These are phyloP conservation scores for Philypnodon macrostomus DNA, from an alignment of 2,797 vertebrate species.

Conservation along the genomic window DNA sequence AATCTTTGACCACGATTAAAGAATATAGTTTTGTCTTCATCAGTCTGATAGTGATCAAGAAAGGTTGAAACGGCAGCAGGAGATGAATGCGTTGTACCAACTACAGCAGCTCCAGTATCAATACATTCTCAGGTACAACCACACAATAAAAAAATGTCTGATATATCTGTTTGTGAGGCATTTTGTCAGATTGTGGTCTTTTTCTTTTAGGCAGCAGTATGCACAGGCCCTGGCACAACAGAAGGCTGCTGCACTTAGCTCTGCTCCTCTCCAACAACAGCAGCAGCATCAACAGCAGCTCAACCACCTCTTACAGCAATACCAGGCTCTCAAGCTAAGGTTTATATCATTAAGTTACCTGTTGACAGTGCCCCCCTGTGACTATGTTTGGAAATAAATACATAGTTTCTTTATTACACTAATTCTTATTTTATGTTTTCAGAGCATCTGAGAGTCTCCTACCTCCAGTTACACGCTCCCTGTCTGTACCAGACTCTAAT, in stretches of 20 bases:
- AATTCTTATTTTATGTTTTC: conserved; percentile 3
- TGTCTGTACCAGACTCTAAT: conserved; percentile 90
- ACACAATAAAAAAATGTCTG: not conserved
- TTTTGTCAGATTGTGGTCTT: not conserved
- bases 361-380: not conserved
- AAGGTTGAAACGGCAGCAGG: conserved; percentile 91
- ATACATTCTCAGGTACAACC: conserved; percentile 89
- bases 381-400: no score
- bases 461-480: conserved; percentile 89
- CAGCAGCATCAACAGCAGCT: conserved; percentile 96
- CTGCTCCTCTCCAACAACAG: conserved; percentile 89
- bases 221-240: conserved; percentile 92
- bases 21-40: not conserved
- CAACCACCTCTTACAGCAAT: conserved; percentile 89
- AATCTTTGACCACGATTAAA: not conserved
- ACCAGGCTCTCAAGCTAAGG: conserved; percentile 95
- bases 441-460: conserved; percentile 79
- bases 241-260: conserved; percentile 85
- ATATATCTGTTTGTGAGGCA: not conserved
- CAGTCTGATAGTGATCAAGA: conserved; percentile 93
- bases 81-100: conserved; percentile 91
- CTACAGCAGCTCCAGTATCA: conserved; percentile 94
- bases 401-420: not conserved
- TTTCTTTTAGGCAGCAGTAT: conserved; percentile 87
- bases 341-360: conserved; percentile 33